Percentiles rank a stretch among this genome's conserved stretches.
Evolutionary conservation across 2,797 vertebrate species (phyloP).

Genomic region (Brachymystax lenok): DNA sequence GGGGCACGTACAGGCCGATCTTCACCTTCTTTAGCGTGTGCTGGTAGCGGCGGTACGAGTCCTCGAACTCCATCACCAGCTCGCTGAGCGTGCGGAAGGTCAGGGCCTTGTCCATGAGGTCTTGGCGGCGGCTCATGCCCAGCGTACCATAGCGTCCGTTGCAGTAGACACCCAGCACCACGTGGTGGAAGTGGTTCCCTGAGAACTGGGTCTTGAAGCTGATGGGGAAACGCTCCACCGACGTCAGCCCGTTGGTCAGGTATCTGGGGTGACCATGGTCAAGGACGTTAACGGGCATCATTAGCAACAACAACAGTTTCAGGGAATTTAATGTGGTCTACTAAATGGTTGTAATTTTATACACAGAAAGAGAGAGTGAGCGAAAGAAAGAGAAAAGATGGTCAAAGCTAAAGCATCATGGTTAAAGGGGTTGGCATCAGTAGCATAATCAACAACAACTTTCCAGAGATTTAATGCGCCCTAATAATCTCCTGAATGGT

Average conservation of each 20-base stretch:
- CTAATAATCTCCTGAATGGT: neutral
- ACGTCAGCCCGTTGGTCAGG: constrained; percentile 91
- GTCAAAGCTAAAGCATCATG: neutral
- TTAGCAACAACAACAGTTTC: neutral
- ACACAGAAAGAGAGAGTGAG: neutral
- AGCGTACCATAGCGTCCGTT: constrained; percentile 90
- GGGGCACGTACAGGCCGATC: constrained; percentile 91
- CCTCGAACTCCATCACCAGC: constrained; percentile 95
- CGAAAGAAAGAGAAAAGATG: neutral
- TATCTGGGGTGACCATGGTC: constrained; percentile 75
- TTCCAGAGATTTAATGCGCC: neutral
- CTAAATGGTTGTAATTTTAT: neutral
- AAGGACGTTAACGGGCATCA: constrained; percentile 13
- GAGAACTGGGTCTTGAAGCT: constrained; percentile 99
- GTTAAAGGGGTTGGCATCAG: neutral
- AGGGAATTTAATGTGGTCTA: neutral
- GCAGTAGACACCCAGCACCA: constrained; percentile 93
- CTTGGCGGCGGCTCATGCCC: constrained; percentile 93
- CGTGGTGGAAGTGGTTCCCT: constrained; percentile 94
- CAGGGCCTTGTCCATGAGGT: constrained; percentile 94
- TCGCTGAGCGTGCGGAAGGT: constrained; percentile 92
- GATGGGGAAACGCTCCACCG: constrained; percentile 94
- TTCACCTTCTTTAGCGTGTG: constrained; percentile 96
- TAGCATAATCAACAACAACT: neutral
- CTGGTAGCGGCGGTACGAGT: constrained; percentile 93